Conservation (phyloP, 1,140 invertebrate species). For the Dinoponera quadriceps region DNA sequence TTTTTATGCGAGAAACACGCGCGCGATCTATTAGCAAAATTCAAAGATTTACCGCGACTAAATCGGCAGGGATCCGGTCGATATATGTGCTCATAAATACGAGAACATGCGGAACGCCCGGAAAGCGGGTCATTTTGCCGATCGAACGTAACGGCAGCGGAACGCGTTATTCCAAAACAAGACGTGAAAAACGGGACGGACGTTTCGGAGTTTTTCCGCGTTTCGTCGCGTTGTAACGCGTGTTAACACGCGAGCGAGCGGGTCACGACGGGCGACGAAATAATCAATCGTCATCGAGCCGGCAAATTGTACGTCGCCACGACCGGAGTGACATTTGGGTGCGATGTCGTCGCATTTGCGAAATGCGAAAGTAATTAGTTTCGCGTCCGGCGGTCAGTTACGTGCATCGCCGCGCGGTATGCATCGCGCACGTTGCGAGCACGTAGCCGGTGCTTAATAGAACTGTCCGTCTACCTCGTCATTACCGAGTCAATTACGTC, state of each 20-base stretch:
- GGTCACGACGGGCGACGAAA: not conserved
- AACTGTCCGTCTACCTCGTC: slow-evolving; percentile 72
- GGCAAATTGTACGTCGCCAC: slow-evolving; percentile 1
- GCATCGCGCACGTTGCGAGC: slow-evolving; percentile 25
- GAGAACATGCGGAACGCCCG: not conserved
- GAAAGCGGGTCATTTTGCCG: not conserved
- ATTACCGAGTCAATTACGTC: slow-evolving; percentile 73
- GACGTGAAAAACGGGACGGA: not conserved
- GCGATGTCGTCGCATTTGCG: slow-evolving; percentile 29
- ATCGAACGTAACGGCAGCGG: not conserved
- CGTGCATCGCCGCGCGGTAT: slow-evolving; percentile 14
- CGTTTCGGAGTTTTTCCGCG: not conserved
- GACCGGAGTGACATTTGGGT: slow-evolving; percentile 12
- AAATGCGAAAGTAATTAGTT: slow-evolving; percentile 67
- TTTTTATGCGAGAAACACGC: not conserved
- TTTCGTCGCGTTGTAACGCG: not conserved
- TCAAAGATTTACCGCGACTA: not conserved
- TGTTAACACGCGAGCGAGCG: too few relatives aligned
- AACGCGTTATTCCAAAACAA: not conserved
- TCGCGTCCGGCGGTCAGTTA: slow-evolving; percentile 14
- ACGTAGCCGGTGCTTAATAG: slow-evolving; percentile 63
- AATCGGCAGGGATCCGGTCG: not conserved
- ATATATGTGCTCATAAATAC: not conserved
- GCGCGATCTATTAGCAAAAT: not conserved
- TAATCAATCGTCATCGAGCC: not conserved